Conservation (phyloP, 2,797 vertebrate genomes). For the Falco cherrug region DNA sequence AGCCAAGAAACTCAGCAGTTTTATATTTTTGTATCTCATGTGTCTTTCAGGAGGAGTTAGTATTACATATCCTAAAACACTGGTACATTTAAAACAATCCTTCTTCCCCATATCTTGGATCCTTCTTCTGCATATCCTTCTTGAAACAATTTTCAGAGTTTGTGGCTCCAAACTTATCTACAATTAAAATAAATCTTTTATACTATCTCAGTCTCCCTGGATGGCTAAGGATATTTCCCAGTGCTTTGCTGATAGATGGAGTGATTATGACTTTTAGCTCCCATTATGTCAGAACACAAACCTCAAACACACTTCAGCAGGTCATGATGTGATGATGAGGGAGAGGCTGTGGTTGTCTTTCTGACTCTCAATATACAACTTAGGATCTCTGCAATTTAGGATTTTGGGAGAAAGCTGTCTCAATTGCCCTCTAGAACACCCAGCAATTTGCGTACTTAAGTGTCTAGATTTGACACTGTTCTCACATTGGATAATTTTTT, state of each 20-base stretch:
- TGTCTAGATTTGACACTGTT: neutral
- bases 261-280: neutral
- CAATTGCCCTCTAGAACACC: neutral
- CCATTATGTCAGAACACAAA: neutral
- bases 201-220: neutral
- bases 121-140: neutral
- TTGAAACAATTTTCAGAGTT: neutral
- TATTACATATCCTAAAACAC: neutral
- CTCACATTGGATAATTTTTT: neutral
- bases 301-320: neutral
- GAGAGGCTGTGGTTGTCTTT: neutral
- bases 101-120: neutral
- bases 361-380: neutral
- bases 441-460: neutral
- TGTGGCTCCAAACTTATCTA: neutral
- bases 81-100: neutral
- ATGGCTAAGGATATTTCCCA: neutral
- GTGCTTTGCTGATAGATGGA: neutral
- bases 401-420: neutral
- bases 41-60: neutral
- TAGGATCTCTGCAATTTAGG: neutral
- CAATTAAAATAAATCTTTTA: neutral
- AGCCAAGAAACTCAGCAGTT: accelerated
- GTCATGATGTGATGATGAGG: too few species aligned
- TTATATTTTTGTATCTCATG: neutral